These are phyloP conservation scores for Chaenogobius annularis DNA, from an alignment of 2,113 vertebrate species.

Conservation along the genomic window DNA sequence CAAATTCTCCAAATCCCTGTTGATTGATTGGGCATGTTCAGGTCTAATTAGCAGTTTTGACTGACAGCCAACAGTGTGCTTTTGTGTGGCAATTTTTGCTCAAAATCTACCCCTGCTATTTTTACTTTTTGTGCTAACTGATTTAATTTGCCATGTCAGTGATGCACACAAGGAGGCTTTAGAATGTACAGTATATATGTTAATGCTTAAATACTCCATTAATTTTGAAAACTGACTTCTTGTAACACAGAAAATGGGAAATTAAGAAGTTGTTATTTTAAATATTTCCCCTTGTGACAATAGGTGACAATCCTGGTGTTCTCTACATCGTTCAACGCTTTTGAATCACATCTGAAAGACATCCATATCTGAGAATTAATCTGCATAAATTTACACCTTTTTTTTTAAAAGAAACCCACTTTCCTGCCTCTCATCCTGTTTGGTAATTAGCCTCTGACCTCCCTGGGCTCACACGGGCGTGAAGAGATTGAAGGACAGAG, in stretches of 20 bases:
- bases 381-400: slow-evolving; percentile 71
- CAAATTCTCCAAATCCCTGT: background rate
- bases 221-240: background rate
- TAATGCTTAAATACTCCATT: background rate
- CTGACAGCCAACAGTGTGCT: background rate
- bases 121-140: background rate
- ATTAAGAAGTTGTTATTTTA: background rate
- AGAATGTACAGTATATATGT: background rate
- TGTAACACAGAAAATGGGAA: background rate
- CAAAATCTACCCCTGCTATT: background rate
- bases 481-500: slow-evolving; percentile 62
- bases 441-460: slow-evolving; percentile 73
- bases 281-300: background rate
- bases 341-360: slow-evolving; percentile 45
- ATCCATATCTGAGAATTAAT: slow-evolving; percentile 54
- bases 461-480: slow-evolving; percentile 46
- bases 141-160: background rate
- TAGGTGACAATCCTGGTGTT: background rate
- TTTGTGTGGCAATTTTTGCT: background rate
- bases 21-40: background rate
- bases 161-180: slow-evolving; percentile 3
- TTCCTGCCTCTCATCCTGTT: slow-evolving; percentile 58
- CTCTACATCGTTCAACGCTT: slow-evolving; percentile 26
- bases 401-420: slow-evolving; percentile 46
- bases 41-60: background rate